A percentile compares a stretch with the other conserved stretches of the same genome.
Evolutionary conservation across 2,888 invertebrate species (phyloP).

Genomic region (Brachycybe producta): DNA sequence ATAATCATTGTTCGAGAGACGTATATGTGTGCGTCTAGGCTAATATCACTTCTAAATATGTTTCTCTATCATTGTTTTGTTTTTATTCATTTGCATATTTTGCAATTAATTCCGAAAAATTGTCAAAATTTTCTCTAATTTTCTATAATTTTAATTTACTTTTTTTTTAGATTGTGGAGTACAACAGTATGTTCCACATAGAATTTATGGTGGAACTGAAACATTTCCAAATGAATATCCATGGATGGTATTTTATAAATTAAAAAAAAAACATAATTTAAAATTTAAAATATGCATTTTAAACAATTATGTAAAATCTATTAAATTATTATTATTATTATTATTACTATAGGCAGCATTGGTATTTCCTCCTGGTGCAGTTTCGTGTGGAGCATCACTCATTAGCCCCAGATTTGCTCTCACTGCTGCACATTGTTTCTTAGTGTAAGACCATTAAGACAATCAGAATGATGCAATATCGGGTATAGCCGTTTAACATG

Average conservation of each 20-base stretch:
- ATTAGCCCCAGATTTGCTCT: constrained; percentile 12
- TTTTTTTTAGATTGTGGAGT: constrained; percentile 15
- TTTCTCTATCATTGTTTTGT: too few species aligned
- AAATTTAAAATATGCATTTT: neutral
- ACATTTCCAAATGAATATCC: constrained; percentile 16
- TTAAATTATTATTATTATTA: neutral
- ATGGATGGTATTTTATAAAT: constrained; percentile 12
- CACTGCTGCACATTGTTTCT: constrained; percentile 14
- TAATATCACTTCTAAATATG: too few species aligned
- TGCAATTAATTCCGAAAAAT: too few species aligned
- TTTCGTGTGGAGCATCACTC: constrained; percentile 14
- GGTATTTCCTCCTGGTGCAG: constrained; percentile 15
- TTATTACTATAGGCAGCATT: constrained; percentile 4
- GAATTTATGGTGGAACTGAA: constrained; percentile 14
- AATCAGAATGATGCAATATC: too few species aligned
- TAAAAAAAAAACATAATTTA: neutral
- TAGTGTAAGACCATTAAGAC: constrained; percentile 16
- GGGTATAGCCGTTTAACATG: too few species aligned
- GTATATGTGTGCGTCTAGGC: too few species aligned
- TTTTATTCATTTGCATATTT: too few species aligned
- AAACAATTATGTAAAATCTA: neutral
- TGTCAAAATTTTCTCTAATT: too few species aligned
- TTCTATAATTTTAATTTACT: too few species aligned
- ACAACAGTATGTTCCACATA: constrained; percentile 14
- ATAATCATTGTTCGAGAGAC: too few species aligned